Conservation (phyloP, 1,140 invertebrate genomes). For the Leguminivora glycinivorella region DNA sequence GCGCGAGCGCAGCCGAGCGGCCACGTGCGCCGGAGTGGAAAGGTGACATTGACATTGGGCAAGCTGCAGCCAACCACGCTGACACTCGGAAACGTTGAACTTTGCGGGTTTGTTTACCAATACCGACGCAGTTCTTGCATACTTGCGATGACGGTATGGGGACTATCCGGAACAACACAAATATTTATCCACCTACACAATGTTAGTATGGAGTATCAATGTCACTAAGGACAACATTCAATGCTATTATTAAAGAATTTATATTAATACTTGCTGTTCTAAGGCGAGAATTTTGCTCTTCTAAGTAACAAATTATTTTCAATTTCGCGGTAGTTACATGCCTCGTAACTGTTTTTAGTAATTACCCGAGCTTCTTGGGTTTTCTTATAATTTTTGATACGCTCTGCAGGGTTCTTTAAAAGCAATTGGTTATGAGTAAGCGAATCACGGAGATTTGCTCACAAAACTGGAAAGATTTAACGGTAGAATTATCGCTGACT, state of each 20-base stretch:
- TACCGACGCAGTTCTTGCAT: constrained; percentile 26
- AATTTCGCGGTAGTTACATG: neutral
- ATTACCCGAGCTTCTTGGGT: neutral
- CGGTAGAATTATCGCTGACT: constrained; percentile 9
- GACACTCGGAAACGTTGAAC: constrained; percentile 46
- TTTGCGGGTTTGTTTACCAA: constrained; percentile 48
- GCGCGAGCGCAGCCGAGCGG: constrained; percentile 31
- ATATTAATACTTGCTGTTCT: neutral
- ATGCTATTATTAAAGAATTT: neutral
- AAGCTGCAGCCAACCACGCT: constrained; percentile 29
- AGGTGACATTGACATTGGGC: constrained; percentile 65
- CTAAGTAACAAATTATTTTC: neutral
- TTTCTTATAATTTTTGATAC: constrained; percentile 20
- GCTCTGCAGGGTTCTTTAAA: constrained; percentile 16
- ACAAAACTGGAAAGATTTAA: constrained; percentile 23
- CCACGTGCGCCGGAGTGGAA: constrained; percentile 37
- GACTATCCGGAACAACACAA: constrained; percentile 4
- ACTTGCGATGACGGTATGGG: neutral
- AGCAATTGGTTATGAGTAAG: constrained; percentile 13
- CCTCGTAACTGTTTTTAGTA: constrained; percentile 14
- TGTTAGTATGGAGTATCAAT: neutral
- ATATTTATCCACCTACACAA: neutral
- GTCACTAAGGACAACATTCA: neutral
- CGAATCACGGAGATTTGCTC: constrained; percentile 22
- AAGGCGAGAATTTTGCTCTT: neutral